Evolutionary conservation across 2,888 invertebrate genomes (phyloP), one percentile per base, ranked within the genome.

Genomic region (Amiota mariae): DNA sequence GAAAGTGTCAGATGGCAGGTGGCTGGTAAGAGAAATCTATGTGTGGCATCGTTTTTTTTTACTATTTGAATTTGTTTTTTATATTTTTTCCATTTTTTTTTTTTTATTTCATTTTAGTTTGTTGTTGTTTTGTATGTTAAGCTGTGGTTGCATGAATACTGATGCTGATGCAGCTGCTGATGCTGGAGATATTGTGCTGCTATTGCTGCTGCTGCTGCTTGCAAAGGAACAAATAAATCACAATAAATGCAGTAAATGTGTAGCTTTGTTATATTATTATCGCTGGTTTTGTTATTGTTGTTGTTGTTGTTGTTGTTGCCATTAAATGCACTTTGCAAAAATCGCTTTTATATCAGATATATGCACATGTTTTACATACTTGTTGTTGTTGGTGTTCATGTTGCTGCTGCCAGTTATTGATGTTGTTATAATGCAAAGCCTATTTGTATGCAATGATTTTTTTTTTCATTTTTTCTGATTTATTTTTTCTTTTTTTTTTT

Each of bases 201-300:
- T 1, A 20, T 6, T 59, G 1, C n/a, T 59, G 18, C 24, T 18
- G 11, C 11, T 59, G 12, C 24, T 18, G 12, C 36, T 59, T 18
- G 20, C 6, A 59, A 20, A 59, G 18, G 77, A 78, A 36, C 36
- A 6, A 36, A 36, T 74, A 77, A 81, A 76, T 78, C 71, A 74
- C 36, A 64, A 73, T 85, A 85, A 82, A 78, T 78, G 78, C 78
- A 66, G 78, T 73, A 78, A 78, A 78, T 78, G 78, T 76, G 76
- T 72, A 72, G 78, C n/a, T 78, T 72, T 64, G 54, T 72, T 20
- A 48, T 59, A 9, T 24, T 20, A 59, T 47, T 59, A 74, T 73
- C 68, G 56, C 46, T 56, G 51, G 59, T 73, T 67, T 49, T 76
- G 36, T 61, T n/a, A n/a, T n/a, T 72, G n/a, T 56, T 72, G 49